A percentile compares a stretch with the other conserved stretches of the same genome.
These are phyloP conservation scores for Plagodis dolabraria DNA, from an alignment of 2,888 invertebrate species.

Conservation along the genomic window DNA sequence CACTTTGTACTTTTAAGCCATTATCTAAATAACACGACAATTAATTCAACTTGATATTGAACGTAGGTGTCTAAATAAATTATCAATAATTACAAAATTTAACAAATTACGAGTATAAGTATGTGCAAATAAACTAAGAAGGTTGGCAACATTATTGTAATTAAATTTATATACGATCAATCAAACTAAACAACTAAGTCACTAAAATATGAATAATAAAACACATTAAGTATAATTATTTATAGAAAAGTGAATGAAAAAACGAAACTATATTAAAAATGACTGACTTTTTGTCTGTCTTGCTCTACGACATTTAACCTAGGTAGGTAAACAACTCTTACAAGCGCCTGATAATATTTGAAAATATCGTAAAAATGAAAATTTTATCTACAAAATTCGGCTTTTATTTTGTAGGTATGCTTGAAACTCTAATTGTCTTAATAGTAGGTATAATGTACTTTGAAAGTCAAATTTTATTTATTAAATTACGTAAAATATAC, in stretches of 20 bases:
- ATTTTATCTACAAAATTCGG: conserved; percentile 27
- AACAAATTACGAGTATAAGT: conserved; percentile 64
- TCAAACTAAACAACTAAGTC: conserved; percentile 78
- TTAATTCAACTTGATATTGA: conserved; percentile 77
- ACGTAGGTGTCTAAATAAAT: conserved; percentile 80
- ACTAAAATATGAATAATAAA: conserved; percentile 81
- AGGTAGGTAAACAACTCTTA: conserved; percentile 60
- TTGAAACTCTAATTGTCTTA: conserved; percentile 44
- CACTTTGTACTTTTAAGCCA: conserved; percentile 88
- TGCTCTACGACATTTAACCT: conserved; percentile 41
- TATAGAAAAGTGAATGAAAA: conserved; percentile 42
- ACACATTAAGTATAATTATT: conserved; percentile 35
- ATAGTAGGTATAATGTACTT: conserved; percentile 38
- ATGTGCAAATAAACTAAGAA: conserved; percentile 83
- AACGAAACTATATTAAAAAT: conserved; percentile 47
- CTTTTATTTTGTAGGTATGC: conserved; percentile 29
- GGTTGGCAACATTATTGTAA: conserved; percentile 80
- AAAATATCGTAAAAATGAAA: conserved; percentile 20
- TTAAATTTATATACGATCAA: conserved; percentile 64
- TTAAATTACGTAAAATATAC: conserved; percentile 51
- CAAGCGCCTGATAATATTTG: conserved; percentile 45
- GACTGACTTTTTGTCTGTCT: conserved; percentile 11
- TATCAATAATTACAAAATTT: conserved; percentile 78
- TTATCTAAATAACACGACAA: conserved; percentile 85
- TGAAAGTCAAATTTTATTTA: conserved; percentile 46